phyloP scores from a whole-genome alignment of 2,888 invertebrate genomes.

The Tenthredo notha region DNA sequence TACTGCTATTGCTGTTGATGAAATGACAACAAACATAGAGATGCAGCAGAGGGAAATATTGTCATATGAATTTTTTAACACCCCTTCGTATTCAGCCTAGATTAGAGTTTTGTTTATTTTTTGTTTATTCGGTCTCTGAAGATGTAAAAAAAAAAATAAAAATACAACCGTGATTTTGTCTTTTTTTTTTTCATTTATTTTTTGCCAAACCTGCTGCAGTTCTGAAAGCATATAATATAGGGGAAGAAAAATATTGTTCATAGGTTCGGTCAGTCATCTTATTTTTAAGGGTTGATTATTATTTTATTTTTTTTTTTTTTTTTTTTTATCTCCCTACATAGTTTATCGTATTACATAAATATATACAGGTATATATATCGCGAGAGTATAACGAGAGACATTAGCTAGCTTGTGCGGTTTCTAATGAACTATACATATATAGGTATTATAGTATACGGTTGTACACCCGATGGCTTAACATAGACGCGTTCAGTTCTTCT shows the following conservation, averaged over 20 bases:
- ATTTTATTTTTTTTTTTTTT: too few species aligned
- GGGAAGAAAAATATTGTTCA: too few species aligned
- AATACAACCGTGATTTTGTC: background rate
- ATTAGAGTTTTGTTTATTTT: background rate
- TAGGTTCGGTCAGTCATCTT: too few species aligned
- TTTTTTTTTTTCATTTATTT: background rate
- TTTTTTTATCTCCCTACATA: too few species aligned
- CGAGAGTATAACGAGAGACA: background rate
- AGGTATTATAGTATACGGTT: background rate
- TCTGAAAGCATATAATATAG: too few species aligned
- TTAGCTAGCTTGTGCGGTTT: constrained; percentile 2
- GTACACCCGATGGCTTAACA: background rate
- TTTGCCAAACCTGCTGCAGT: background rate
- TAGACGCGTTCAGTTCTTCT: constrained; percentile 2
- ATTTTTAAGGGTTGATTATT: too few species aligned
- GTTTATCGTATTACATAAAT: background rate
- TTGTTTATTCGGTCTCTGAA: background rate
- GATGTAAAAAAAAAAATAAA: background rate
- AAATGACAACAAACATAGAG: background rate
- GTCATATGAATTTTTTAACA: constrained; percentile 70
- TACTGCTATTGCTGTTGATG: background rate
- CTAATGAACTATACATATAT: background rate
- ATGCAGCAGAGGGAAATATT: constrained; percentile 63
- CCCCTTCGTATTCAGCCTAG: constrained; percentile 55
- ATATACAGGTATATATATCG: background rate